Percentiles rank a stretch among this genome's conserved stretches.
phyloP scores from a whole-genome alignment of 2,888 invertebrate species.

The Empis livida region DNA sequence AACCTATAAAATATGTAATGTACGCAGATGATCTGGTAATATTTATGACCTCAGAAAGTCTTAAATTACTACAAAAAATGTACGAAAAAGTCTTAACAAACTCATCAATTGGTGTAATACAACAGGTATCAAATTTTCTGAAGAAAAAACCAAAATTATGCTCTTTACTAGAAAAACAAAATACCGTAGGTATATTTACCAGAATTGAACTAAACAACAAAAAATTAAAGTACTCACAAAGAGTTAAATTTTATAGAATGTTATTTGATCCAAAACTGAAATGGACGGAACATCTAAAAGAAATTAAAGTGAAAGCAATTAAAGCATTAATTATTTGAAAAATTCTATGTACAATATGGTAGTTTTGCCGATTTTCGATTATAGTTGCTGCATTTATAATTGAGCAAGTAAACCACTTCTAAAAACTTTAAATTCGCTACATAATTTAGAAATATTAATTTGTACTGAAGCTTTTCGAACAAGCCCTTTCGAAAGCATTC shows the following conservation, averaged over 20 bases:
- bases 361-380: neutral
- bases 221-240: neutral
- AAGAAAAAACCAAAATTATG: neutral
- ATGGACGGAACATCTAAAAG: conserved; percentile 1
- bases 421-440: neutral
- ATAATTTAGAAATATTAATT: neutral
- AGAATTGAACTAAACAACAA: neutral
- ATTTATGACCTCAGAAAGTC: neutral
- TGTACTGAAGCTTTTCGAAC: neutral
- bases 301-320: neutral
- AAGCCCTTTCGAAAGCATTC: neutral
- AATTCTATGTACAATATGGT: neutral
- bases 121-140: neutral
- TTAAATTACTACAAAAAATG: neutral
- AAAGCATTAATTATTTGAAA: neutral
- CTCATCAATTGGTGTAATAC: neutral
- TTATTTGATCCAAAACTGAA: neutral
- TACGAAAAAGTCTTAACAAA: neutral
- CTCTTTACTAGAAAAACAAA: neutral
- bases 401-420: neutral
- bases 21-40: neutral
- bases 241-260: neutral
- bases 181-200: neutral
- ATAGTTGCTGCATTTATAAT: neutral
- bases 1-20: neutral